phyloP scores from a whole-genome alignment of 2,113 vertebrate species.

The Ivindomyrus marchei region DNA sequence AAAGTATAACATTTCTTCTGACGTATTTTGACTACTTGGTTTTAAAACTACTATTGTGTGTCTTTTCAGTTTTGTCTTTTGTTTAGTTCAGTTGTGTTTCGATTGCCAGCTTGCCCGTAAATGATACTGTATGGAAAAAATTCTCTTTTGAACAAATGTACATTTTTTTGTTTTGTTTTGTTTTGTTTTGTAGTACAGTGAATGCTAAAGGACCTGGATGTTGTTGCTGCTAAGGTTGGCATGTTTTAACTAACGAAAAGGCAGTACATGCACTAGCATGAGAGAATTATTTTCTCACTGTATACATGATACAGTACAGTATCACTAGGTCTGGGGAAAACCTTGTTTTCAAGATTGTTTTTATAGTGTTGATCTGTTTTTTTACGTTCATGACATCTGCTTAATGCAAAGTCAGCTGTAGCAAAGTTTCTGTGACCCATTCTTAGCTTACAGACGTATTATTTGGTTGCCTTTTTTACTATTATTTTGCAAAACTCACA shows the following conservation, averaged over 20 bases:
- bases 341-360: conserved; percentile 35
- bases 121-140: conserved; percentile 70
- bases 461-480: conserved; percentile 67
- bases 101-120: conserved; percentile 69
- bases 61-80: conserved; percentile 57
- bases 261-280: conserved; percentile 75
- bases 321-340: conserved; percentile 57
- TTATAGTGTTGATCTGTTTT: conserved; percentile 35
- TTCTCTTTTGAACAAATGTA: conserved; percentile 76
- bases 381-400: conserved; percentile 38
- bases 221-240: conserved; percentile 76
- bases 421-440: conserved; percentile 43
- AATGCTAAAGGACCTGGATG: conserved; percentile 72
- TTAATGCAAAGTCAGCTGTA: conserved; percentile 48
- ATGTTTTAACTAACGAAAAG: conserved; percentile 56
- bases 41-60: conserved; percentile 46
- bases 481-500: conserved; percentile 50
- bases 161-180: conserved; percentile 47
- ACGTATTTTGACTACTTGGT: conserved; percentile 55
- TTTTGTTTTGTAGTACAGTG: conserved; percentile 69
- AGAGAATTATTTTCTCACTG: conserved; percentile 50
- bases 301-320: conserved; percentile 52
- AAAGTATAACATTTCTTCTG: conserved; percentile 31
- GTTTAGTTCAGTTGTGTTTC: conserved; percentile 29
- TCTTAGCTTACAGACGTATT: conserved; percentile 41